Base-by-base conservation (phyloP, 2,797 vertebrate genomes). In the Peromyscus aztecus region DNA sequence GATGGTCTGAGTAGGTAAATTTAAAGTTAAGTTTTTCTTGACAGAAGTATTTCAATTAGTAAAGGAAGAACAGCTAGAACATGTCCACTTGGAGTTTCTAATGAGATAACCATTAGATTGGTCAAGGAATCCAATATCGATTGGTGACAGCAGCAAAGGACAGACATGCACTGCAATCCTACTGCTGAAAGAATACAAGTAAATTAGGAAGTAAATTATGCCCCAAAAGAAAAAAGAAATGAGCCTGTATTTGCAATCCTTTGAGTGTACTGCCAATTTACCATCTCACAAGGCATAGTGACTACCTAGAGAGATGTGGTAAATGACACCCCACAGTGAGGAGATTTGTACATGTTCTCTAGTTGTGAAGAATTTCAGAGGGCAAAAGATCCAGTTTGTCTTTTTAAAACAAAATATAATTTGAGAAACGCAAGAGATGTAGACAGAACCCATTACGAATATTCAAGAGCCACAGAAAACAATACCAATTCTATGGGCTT, bases 81-180 rank as follows among this genome's bases (percentile, higher is more conserved):
- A 93, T 29, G 61, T 89, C 7, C 34, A 71, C 37, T 92, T 95
- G 3, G 4, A 77, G 69, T 31, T 77, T 90, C 73, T 71, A 77
- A 59, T 81, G 52, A 81, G 55, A 83, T 59, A 91, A 69, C 14
- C 43, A 65, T 4, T 85, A 49, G 11, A 59, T 49, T 16, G 85
- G 34, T 94, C 24, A 84, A 87, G 63, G 19, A 86, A 57, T 96
- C 87, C 5, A 88, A 63, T 94, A 77, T 80, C 91, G 80, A 4
- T 37, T 77, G 19, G 4, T 94, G n/a, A 78, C 21, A 34, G 43
- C 76, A 90, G 81, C 87, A 84, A 94, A 23, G 80, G 57, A 71
- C 13, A 69, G n/a, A 71, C 2, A 69, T 49, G 29, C 3, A 40
- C n/a, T 69, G 7, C 40, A 49, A 52, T 16, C 21, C 16, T 94